Evolutionary conservation across 2,888 invertebrate species (phyloP).

Genomic region (Diarsia mendica): DNA sequence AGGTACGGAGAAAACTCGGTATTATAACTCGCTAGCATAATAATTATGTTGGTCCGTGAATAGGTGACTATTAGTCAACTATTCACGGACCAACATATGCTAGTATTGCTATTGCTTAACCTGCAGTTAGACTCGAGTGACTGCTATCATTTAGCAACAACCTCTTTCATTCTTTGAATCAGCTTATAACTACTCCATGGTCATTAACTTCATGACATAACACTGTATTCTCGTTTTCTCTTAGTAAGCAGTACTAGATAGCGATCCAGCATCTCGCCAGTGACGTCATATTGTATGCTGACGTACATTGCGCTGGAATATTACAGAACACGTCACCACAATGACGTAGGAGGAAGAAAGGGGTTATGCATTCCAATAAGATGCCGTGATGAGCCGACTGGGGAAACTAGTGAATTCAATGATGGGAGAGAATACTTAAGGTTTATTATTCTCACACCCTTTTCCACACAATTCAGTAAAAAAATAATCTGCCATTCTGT

Average conservation of each 20-base stretch:
- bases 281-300: conserved; percentile 41
- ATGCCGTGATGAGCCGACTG: background rate
- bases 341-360: conserved; percentile 13
- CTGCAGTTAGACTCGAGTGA: too few relatives aligned
- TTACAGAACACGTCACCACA: conserved; percentile 30
- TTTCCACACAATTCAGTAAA: too few relatives aligned
- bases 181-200: too few relatives aligned
- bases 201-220: background rate
- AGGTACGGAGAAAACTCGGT: too few relatives aligned
- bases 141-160: background rate
- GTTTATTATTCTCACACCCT: too few relatives aligned
- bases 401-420: background rate
- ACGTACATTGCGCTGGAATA: conserved; percentile 33
- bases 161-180: too few relatives aligned
- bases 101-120: too few relatives aligned
- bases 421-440: background rate
- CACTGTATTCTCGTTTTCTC: background rate
- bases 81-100: too few relatives aligned
- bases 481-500: too few relatives aligned
- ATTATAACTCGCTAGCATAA: too few relatives aligned
- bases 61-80: too few relatives aligned
- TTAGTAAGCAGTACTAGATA: background rate
- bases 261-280: background rate
- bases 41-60: too few relatives aligned
- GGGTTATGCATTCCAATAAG: conserved; percentile 24